Evolutionary conservation across 2,113 vertebrate genomes (phyloP).

Genomic region (Conger conger): DNA sequence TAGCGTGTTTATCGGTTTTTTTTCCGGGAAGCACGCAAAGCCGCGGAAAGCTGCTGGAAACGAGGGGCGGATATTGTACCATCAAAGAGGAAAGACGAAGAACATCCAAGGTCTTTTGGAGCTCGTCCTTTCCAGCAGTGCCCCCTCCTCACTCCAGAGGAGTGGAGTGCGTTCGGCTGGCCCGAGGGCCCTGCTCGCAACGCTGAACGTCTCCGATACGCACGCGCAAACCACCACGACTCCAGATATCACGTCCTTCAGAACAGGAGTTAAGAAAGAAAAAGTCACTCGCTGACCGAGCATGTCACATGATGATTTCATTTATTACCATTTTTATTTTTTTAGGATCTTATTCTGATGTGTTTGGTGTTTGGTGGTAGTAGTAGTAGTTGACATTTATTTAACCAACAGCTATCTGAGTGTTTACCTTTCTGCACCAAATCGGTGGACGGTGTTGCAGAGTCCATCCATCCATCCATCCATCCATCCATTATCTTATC

Average conservation of each 20-base stretch:
- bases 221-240: conserved; percentile 33
- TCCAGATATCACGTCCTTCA: conserved; percentile 56
- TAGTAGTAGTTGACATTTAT: not conserved
- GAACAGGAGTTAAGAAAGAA: conserved; percentile 37
- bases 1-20: conserved; percentile 38
- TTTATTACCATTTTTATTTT: not conserved
- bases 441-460: not conserved
- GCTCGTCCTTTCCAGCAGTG: conserved; percentile 22
- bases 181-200: conserved; percentile 47
- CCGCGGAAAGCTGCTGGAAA: conserved; percentile 32
- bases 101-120: conserved; percentile 44
- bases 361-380: too few relatives aligned
- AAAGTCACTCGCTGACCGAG: conserved; percentile 40
- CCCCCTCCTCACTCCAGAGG: conserved; percentile 26
- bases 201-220: conserved; percentile 47
- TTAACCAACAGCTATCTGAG: not conserved
- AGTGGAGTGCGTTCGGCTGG: conserved; percentile 31
- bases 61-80: conserved; percentile 40
- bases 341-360: not conserved
- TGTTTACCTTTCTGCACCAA: not conserved
- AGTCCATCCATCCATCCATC: too few relatives aligned
- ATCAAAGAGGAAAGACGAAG: conserved; percentile 51
- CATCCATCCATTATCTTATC: too few relatives aligned
- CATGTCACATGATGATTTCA: too few relatives aligned
- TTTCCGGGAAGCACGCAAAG: conserved; percentile 29